These are phyloP conservation scores for Perithous albicinctus DNA, from an alignment of 2,888 invertebrate genomes.

Conservation along the genomic window DNA sequence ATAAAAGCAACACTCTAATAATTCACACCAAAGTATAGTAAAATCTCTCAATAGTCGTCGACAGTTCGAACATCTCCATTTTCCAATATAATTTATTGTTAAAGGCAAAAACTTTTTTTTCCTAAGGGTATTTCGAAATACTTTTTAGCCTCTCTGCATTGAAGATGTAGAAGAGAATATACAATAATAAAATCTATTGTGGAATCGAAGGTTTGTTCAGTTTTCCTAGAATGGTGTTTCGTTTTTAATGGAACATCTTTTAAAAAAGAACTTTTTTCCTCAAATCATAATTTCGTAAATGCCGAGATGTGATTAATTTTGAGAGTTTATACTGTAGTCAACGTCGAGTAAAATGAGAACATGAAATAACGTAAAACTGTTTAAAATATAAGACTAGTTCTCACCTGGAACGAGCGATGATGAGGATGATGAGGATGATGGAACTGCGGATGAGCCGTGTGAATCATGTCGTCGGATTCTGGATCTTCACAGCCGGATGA, in stretches of 20 bases:
- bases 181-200: no score
- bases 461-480: conserved; percentile 87
- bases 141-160: no score
- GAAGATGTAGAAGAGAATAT: no score
- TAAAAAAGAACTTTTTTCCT: no score
- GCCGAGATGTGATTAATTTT: neutral
- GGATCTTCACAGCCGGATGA: conserved; percentile 84
- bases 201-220: neutral
- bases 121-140: no score
- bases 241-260: no score
- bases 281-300: no score
- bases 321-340: conserved; percentile 3
- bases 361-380: neutral
- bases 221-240: neutral
- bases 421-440: conserved; percentile 86
- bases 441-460: conserved; percentile 86
- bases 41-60: conserved; percentile 9
- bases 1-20: neutral
- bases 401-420: conserved; percentile 90
- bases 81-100: neutral
- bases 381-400: conserved; percentile 70
- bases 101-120: neutral
- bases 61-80: neutral
- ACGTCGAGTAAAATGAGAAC: neutral
- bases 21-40: neutral